Evolutionary conservation across 2,797 vertebrate species (phyloP), one percentile per base, ranked within the genome.

Genomic region (Pseudomugil tenellus): DNA sequence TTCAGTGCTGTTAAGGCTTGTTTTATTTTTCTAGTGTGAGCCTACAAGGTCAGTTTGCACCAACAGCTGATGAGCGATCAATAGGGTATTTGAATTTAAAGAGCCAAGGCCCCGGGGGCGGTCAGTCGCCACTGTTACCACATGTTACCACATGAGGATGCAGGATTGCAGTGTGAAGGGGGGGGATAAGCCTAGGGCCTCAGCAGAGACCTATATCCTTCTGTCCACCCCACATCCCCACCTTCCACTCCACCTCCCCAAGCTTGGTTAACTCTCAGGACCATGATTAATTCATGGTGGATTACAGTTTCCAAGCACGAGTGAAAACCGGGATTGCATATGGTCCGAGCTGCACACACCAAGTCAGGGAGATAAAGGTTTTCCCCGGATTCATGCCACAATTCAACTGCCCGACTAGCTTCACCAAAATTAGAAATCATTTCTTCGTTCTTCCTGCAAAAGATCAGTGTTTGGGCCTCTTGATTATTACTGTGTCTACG

Each of bases 211-310:
- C 87, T 74, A 88, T 87, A 87, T 90, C 84, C 85, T 81, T 79
- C 82, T 67, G 84, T 69, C 77, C 79, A 80, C 74, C 76, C 70
- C 75, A 65, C 61, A 67, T 72, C 64, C 71, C 80, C 77, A 80
- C 86, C 79, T 77, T 76, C 64, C 62, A 66, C 74, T 66, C 79
- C 67, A 76, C 86, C 76, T 84, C 75, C 80, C 78, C 84, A 87
- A 92, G 93, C 86, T 91, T 93, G 92, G 92, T 94, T 94, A 93
- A 92, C 92, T 92, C 93, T 86, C 84, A 92, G 90, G 83, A 88
- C 92, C 91, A 93, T 94, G 93, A 93, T 94, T 94, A 92, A 94
- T 95, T 94, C 94, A 94, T 93, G 89, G 88, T 91, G 93, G 93
- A 94, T 94, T 94, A 94, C 86, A 90, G 87, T 90, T 85, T 90